Percentiles rank a stretch among this genome's conserved stretches.
These are phyloP conservation scores for Corythornis vintsioides DNA, from an alignment of 2,113 vertebrate genomes.

Conservation along the genomic window DNA sequence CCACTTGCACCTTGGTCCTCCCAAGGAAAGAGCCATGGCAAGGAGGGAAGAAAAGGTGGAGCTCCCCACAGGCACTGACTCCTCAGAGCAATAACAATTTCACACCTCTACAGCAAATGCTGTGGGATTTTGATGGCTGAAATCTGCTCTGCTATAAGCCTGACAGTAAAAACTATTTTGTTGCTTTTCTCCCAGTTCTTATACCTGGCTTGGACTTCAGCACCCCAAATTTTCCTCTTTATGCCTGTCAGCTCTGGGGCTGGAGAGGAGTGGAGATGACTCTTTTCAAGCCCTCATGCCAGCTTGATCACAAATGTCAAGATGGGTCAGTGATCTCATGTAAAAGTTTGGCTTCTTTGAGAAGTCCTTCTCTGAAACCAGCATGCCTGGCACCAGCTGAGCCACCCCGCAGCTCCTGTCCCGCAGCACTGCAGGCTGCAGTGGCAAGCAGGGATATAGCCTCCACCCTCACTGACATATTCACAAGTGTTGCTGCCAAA, in stretches of 20 bases:
- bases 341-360: background rate
- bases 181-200: background rate
- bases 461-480: background rate
- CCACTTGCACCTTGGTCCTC: background rate
- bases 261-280: background rate
- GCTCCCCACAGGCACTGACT: accelerated
- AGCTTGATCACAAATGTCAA: background rate
- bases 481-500: background rate
- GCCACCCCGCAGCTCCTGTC: background rate
- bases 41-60: background rate
- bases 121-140: background rate
- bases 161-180: background rate
- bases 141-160: background rate
- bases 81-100: background rate
- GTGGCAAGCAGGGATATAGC: background rate
- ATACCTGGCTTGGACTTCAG: background rate
- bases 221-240: background rate
- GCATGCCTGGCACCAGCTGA: background rate
- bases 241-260: background rate
- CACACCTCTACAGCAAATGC: background rate
- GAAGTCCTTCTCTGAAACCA: background rate
- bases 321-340: accelerated
- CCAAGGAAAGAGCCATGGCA: background rate
- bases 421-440: accelerated
- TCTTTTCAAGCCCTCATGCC: background rate